Base-by-base conservation (phyloP, 2,113 vertebrate species). In the Pachypanchax playfairii region DNA sequence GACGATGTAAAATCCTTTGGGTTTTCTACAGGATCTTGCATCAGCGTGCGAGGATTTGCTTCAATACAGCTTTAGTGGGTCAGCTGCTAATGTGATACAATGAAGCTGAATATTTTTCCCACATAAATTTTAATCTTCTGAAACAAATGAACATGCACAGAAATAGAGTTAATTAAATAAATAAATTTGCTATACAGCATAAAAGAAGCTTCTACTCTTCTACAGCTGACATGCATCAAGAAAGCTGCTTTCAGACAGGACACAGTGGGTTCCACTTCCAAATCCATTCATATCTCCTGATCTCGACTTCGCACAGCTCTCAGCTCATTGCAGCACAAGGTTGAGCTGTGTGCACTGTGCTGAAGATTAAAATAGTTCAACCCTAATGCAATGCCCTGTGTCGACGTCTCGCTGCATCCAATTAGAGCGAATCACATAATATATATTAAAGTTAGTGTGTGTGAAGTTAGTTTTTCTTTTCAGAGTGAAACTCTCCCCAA, bases 31-130 rank as follows among this genome's bases (percentile, higher is more conserved):
- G 39, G 25, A 57, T 52, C 21, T 18, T 35, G 20, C 28, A 38
- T 25, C 25, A 20, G 29, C 35, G n/a, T 46, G 13, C 24, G 31
- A 25, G 64, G 51, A 36, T 68, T 43, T 36, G 17, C 65, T 68
- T 13, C 17, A 26, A 21, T 71, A 62, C 21, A 44, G 43, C 12
- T n/a, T 70, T 26, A 39, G 31, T 18, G 10, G 56, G 29, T 22
- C 22, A 5, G 29, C 22, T 5, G 3, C 28, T 41, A 47, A 56
- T 50, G 36, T 56, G 25, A 20, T 51, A 25, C 25, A 38, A 49
- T 51, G 14, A 36, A 28, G 21, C 8, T 14, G 29, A 33, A 18
- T n/a, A 20, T 49, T 17, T 38, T n/a, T 28, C 44, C n/a, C 31
- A 49, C 15, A 17, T n/a, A 9, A 49, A 5, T n/a, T 49, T 11